Percentiles rank a stretch among this genome's conserved stretches.
Conservation (phyloP, 2,888 invertebrate genomes). For the Lapara coniferarum region DNA sequence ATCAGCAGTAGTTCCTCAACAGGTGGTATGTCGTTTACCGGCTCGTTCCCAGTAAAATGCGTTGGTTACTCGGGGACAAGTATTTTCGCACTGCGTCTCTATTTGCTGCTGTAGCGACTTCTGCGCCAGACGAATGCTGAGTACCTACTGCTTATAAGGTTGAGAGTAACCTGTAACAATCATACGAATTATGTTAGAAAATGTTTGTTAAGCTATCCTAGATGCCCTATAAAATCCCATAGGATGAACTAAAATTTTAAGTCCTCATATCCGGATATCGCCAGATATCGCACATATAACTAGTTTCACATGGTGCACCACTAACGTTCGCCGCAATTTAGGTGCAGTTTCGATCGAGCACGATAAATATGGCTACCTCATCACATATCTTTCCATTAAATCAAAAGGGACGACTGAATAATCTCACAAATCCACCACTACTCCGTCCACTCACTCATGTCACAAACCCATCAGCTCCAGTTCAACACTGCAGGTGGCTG, state of each 20-base stretch:
- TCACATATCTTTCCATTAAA: background rate
- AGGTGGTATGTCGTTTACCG: background rate
- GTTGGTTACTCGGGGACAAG: background rate
- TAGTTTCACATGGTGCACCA: background rate
- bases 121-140: background rate
- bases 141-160: background rate
- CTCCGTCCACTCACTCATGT: background rate
- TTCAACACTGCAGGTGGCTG: background rate
- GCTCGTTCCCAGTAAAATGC: background rate
- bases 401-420: background rate
- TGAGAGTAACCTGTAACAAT: background rate
- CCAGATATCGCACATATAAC: background rate
- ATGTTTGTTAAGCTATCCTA: background rate
- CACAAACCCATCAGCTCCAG: background rate
- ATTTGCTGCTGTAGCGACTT: background rate
- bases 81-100: background rate
- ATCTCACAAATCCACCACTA: background rate
- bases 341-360: background rate
- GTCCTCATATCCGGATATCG: background rate
- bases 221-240: background rate
- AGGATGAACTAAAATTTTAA: background rate
- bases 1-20: background rate
- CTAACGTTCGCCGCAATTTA: background rate
- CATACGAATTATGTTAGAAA: background rate
- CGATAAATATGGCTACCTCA: background rate